These are phyloP conservation scores for Chiloscyllium punctatum DNA, from an alignment of 2,797 vertebrate genomes.

Conservation along the genomic window DNA sequence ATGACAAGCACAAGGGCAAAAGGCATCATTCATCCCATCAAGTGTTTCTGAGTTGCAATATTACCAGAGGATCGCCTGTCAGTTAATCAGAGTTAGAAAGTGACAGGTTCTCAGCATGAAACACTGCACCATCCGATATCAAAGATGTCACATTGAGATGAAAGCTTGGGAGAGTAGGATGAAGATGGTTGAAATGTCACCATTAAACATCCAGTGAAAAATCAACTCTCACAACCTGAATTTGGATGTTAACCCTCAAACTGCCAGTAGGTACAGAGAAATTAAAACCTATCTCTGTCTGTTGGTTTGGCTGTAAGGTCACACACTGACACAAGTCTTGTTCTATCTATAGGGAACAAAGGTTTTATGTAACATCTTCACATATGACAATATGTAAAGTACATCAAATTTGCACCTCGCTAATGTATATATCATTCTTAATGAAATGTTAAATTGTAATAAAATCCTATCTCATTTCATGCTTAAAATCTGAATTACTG, in stretches of 20 bases:
- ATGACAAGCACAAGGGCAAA: background rate
- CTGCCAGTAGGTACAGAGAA: background rate
- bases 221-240: background rate
- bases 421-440: background rate
- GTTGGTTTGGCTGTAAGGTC: background rate
- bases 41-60: background rate
- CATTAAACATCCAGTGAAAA: background rate
- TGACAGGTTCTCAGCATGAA: background rate
- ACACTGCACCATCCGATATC: background rate
- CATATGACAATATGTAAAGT: background rate
- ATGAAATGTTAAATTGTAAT: background rate
- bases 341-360: background rate
- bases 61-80: background rate
- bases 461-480: background rate
- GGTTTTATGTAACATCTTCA: background rate
- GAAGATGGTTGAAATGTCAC: background rate
- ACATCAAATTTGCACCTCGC: background rate
- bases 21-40: background rate
- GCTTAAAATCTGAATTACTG: background rate
- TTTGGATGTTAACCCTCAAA: background rate
- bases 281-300: background rate
- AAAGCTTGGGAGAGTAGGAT: background rate
- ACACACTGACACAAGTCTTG: background rate
- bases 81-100: background rate
- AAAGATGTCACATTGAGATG: background rate